Conservation (phyloP, 2,113 vertebrate species). For the Trematomus loennbergii region DNA sequence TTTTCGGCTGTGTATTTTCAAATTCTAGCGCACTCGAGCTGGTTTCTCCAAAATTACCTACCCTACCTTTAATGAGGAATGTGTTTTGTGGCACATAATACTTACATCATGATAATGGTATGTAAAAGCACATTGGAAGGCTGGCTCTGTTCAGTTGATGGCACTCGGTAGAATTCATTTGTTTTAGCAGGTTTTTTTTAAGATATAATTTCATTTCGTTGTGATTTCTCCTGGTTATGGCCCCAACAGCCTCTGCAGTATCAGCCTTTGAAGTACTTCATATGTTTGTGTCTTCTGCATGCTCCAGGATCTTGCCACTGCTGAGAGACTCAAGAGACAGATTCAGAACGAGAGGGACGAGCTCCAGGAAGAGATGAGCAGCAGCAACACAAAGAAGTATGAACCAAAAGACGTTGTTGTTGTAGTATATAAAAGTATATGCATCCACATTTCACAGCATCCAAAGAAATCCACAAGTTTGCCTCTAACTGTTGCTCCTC, state of each 20-base stretch:
- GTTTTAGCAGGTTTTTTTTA: neutral
- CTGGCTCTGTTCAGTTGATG: neutral
- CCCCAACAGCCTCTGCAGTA: neutral
- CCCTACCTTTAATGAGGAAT: neutral
- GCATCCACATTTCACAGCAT: neutral
- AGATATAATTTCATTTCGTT: no score
- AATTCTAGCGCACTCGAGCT: no score
- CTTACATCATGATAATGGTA: neutral
- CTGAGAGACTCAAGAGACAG: slow-evolving; percentile 92
- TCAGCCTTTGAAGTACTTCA: neutral
- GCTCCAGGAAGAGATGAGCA: slow-evolving; percentile 93
- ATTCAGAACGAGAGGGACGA: slow-evolving; percentile 94
- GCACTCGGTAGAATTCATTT: neutral
- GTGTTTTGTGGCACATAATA: neutral
- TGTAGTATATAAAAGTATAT: neutral
- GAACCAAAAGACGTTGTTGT: slow-evolving; percentile 27
- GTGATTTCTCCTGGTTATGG: neutral
- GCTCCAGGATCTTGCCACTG: slow-evolving; percentile 91
- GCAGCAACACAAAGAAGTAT: slow-evolving; percentile 91
- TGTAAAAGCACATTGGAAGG: neutral
- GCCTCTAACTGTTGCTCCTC: neutral
- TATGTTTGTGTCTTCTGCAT: slow-evolving; percentile 7
- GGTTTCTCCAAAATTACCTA: no score
- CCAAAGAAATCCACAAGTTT: neutral
- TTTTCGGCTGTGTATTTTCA: no score